phyloP scores from a whole-genome alignment of 2,888 invertebrate species.

The Apoda limacodes region DNA sequence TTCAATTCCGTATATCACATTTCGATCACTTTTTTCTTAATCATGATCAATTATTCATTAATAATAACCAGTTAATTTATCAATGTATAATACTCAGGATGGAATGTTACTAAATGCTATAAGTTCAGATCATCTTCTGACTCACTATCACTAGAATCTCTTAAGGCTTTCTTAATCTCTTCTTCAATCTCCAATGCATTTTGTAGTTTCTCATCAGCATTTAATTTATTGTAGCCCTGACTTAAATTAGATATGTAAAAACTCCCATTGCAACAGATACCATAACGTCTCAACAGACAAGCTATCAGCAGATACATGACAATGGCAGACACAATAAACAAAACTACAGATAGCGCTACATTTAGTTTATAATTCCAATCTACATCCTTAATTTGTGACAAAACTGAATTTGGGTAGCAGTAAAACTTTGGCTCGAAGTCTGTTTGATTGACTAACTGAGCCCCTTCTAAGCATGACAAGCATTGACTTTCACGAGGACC shows the following conservation, averaged over 20 bases:
- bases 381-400: conserved; percentile 49
- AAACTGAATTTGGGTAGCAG: conserved; percentile 61
- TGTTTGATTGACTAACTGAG: conserved; percentile 57
- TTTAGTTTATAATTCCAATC: conserved; percentile 59
- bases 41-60: too few relatives aligned
- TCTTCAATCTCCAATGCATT: conserved; percentile 51
- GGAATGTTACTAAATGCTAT: conserved; percentile 42
- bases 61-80: conserved; percentile 28
- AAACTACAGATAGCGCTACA: conserved; percentile 41
- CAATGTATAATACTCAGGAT: conserved; percentile 37
- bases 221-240: conserved; percentile 49
- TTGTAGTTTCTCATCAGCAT: conserved; percentile 48
- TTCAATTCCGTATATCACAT: too few relatives aligned
- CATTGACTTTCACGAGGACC: conserved; percentile 80
- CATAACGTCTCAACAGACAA: conserved; percentile 33
- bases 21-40: too few relatives aligned
- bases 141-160: conserved; percentile 49
- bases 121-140: conserved; percentile 53
- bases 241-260: conserved; percentile 43
- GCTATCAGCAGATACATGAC: conserved; percentile 34
- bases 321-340: conserved; percentile 37
- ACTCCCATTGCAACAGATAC: conserved; percentile 29
- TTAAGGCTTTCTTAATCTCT: conserved; percentile 52
- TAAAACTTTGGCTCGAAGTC: conserved; percentile 48
- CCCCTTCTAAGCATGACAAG: conserved; percentile 75